phyloP scores from a whole-genome alignment of 2,888 invertebrate species.

The Aethes cnicana region DNA sequence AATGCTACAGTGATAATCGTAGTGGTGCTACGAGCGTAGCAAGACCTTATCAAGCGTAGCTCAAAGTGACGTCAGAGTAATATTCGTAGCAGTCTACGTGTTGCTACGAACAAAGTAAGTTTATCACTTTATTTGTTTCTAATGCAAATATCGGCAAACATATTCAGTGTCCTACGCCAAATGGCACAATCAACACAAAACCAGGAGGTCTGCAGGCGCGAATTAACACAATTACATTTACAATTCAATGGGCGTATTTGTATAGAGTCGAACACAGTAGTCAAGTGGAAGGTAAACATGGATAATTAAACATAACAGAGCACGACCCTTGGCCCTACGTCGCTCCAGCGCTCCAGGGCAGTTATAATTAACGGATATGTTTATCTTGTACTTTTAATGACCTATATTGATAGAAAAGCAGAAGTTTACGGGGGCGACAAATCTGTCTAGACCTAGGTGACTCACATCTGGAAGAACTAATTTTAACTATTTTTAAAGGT shows the following conservation, averaged over 20 bases:
- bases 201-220: neutral
- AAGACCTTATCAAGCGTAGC: neutral
- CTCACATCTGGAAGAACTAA: too few species aligned
- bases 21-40: neutral
- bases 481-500: too few species aligned
- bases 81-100: too few species aligned
- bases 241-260: slow-evolving; percentile 31
- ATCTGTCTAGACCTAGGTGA: too few species aligned
- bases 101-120: too few species aligned
- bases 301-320: slow-evolving; percentile 37
- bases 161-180: neutral
- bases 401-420: too few species aligned
- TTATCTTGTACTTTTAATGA: too few species aligned
- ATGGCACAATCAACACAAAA: neutral
- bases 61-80: neutral
- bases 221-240: slow-evolving; percentile 35
- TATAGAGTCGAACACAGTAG: slow-evolving; percentile 17
- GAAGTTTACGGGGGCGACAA: too few species aligned
- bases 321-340: slow-evolving; percentile 13
- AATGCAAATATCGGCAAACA: too few species aligned
- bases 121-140: too few species aligned
- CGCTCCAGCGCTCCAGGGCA: too few species aligned
- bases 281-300: slow-evolving; percentile 38
- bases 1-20: neutral
- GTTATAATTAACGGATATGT: too few species aligned